Evolutionary conservation across 2,113 vertebrate genomes (phyloP), one percentile per base, ranked within the genome.

Genomic region (Varanus salvator): DNA sequence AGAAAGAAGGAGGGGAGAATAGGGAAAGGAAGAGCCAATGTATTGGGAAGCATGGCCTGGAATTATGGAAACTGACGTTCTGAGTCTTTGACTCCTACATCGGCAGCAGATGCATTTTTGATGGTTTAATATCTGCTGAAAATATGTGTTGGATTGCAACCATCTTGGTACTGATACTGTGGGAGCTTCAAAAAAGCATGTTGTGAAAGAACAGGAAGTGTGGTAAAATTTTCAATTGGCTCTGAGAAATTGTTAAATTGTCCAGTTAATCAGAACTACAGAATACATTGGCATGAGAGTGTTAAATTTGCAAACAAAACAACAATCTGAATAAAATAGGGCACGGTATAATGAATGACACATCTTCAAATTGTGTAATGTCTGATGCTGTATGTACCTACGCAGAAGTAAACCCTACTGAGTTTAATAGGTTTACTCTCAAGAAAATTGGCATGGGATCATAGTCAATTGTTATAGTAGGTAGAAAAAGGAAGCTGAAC

Each of bases 21-120:
- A 94, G 92, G 93, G 95, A 94, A 95, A 94, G 84, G 91, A 93
- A 94, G 14, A 78, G 77, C n/a, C 88, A 86, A 78, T 82, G 87
- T 89, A 69, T 88, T 92, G 91, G 91, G 92, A 80, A 91, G 57
- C 0, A 0, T n/a, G 6, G 75, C 4, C 71, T 38, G 75, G 57
- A 31, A 69, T 27, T 29, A 86, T 90, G 48, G 4, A 0, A 0
- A 27, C 4, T 75, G 60, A 0, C 0, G 44, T n/a, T 68, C 23
- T 54, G 44, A 85, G 68, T 50, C 80, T 64, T 34, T 81, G 21
- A 76, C 66, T 66, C 72, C 15, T 17, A 25, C 71, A 52, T 68
- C 21, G 1, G 29, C 11, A 68, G 8, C 75, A 57, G 6, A 0
- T 0, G 0, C 19, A 74, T 83, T 77, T 52, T 68, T 74, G 54